A percentile compares a stretch with the other conserved stretches of the same genome.
Evolutionary conservation across 2,113 vertebrate genomes (phyloP).

Genomic region (Illadopsis cleaveri): DNA sequence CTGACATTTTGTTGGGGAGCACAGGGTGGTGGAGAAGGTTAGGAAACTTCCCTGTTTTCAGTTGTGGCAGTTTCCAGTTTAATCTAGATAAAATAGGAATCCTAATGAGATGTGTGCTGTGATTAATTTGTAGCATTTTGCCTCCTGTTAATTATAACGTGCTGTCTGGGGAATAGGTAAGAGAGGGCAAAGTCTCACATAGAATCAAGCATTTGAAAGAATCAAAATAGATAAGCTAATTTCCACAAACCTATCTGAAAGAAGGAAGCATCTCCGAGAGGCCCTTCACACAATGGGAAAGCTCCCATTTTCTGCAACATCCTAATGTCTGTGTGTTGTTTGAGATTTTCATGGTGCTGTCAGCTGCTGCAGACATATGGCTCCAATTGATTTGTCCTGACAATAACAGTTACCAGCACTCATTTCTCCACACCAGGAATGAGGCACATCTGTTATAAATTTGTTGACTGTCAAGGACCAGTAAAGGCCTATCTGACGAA

Average conservation of each 20-base stretch:
- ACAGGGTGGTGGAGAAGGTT: not conserved
- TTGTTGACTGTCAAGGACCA: conserved; percentile 80
- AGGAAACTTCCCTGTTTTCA: not conserved
- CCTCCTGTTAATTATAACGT: conserved; percentile 30
- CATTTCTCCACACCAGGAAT: conserved; percentile 70
- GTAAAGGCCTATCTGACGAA: conserved; percentile 60
- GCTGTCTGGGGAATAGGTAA: not conserved
- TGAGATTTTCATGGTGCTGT: conserved; percentile 43
- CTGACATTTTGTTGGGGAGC: not conserved
- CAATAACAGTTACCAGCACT: conserved; percentile 65
- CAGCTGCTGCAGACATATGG: conserved; percentile 58
- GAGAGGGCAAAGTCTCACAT: not conserved
- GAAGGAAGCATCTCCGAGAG: conserved; percentile 11
- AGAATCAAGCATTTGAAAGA: not conserved
- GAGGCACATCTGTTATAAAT: conserved; percentile 80
- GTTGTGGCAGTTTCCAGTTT: not conserved
- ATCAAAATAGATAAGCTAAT: conserved; percentile 19
- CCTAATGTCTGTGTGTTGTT: conserved; percentile 9
- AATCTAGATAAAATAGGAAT: not conserved
- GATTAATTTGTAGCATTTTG: conserved; percentile 49
- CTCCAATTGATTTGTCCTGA: conserved; percentile 71
- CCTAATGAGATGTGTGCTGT: conserved; percentile 21
- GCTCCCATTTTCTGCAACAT: conserved; percentile 30
- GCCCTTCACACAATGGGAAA: not conserved
- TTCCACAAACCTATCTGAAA: not conserved